phyloP scores from a whole-genome alignment of 2,113 vertebrate species.

The Montifringilla adamsi region DNA sequence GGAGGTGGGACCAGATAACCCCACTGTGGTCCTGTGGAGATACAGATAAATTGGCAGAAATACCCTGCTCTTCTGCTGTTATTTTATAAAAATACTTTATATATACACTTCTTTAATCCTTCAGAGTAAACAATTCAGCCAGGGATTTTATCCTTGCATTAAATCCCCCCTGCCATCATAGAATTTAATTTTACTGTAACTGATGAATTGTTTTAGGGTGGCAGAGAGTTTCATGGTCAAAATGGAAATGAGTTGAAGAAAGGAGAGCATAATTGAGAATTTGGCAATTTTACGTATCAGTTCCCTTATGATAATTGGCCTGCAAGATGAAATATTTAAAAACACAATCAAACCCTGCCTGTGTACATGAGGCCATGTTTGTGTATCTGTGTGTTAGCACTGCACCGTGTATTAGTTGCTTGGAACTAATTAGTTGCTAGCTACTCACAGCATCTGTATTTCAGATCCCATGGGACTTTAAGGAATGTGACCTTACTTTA shows the following conservation, averaged over 20 bases:
- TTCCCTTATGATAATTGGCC: constrained; percentile 55
- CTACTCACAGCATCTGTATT: constrained; percentile 50
- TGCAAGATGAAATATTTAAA: constrained; percentile 59
- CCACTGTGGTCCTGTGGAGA: neutral
- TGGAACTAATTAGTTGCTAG: constrained; percentile 60
- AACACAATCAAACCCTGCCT: constrained; percentile 24
- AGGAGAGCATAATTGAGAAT: constrained; percentile 45
- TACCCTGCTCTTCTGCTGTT: neutral
- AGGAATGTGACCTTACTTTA: constrained; percentile 67
- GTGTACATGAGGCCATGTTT: neutral
- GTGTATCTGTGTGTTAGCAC: constrained; percentile 7
- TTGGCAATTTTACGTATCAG: constrained; percentile 59
- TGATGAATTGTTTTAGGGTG: neutral
- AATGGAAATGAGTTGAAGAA: constrained; percentile 31
- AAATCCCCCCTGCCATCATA: accelerated
- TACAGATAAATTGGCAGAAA: neutral
- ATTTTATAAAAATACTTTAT: neutral
- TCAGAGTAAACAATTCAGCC: neutral
- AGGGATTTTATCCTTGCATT: neutral
- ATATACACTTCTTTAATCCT: neutral
- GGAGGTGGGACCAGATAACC: neutral
- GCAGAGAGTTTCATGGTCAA: constrained; percentile 4
- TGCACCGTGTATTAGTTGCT: constrained; percentile 17
- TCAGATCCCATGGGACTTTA: neutral
- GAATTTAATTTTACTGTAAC: neutral